phyloP scores from a whole-genome alignment of 2,113 vertebrate genomes.

The Sphaerodactylus townsendi region DNA sequence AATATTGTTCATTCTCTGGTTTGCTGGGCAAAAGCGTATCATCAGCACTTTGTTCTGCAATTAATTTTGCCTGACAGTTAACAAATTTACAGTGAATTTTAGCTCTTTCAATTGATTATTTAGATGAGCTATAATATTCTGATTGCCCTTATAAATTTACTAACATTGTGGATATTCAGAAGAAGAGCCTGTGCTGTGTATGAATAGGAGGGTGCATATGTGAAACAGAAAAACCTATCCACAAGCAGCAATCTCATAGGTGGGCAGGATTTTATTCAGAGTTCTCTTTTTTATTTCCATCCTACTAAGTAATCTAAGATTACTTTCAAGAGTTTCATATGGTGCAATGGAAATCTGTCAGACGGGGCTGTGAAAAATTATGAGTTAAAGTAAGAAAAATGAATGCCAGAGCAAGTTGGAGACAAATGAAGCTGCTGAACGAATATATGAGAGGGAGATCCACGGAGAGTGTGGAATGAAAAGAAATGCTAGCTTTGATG shows the following conservation, averaged over 20 bases:
- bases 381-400: constrained; percentile 45
- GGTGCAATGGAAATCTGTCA: constrained; percentile 14
- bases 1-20: neutral
- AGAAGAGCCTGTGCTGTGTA: neutral
- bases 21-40: rapidly evolving
- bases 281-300: neutral
- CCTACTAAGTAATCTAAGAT: neutral
- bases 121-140: neutral
- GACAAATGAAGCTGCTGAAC: constrained; percentile 8
- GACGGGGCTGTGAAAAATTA: constrained; percentile 29
- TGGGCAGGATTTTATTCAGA: neutral
- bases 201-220: neutral
- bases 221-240: neutral
- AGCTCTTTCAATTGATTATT: neutral
- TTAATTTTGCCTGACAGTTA: neutral
- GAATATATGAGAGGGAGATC: neutral
- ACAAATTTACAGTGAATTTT: neutral
- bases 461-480: constrained; percentile 20
- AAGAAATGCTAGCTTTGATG: constrained; percentile 17
- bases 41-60: constrained; percentile 5
- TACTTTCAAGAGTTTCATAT: constrained; percentile 17
- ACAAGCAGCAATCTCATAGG: neutral
- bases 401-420: constrained; percentile 9
- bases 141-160: neutral
- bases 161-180: neutral